Percentiles rank a stretch among this genome's conserved stretches.
Evolutionary conservation across 2,113 vertebrate genomes (phyloP).

Genomic region (Odobenus rosmarus): DNA sequence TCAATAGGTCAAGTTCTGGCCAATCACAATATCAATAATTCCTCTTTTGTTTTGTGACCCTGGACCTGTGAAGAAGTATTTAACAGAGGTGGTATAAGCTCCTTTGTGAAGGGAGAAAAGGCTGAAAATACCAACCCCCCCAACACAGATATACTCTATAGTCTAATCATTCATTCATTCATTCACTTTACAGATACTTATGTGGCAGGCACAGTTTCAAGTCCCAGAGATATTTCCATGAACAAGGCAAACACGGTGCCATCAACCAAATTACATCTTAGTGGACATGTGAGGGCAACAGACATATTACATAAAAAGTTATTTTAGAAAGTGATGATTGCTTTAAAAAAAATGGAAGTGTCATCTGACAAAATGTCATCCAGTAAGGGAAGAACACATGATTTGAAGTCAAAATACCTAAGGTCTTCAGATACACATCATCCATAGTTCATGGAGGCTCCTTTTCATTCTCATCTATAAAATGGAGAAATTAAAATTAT

Average conservation of each 20-base stretch:
- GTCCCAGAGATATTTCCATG: neutral
- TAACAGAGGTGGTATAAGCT: neutral
- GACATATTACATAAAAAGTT: neutral
- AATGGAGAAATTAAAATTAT: neutral
- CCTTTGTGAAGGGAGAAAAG: neutral
- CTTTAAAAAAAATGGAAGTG: neutral
- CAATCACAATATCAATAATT: neutral
- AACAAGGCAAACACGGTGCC: neutral
- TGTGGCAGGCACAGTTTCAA: accelerated
- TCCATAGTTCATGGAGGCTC: neutral
- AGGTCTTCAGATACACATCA: neutral
- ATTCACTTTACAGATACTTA: neutral
- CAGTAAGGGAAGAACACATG: neutral
- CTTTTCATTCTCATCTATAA: neutral
- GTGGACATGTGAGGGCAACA: neutral
- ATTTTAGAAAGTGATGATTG: neutral
- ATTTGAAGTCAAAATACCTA: neutral
- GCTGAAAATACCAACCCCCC: neutral
- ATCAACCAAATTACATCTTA: neutral
- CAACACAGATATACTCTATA: accelerated
- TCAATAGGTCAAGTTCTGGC: neutral
- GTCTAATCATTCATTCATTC: neutral
- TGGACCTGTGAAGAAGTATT: neutral
- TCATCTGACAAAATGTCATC: neutral
- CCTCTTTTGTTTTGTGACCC: neutral